These are phyloP conservation scores for Anagrus nilaparvatae DNA, from an alignment of 1,140 invertebrate species.

Conservation along the genomic window DNA sequence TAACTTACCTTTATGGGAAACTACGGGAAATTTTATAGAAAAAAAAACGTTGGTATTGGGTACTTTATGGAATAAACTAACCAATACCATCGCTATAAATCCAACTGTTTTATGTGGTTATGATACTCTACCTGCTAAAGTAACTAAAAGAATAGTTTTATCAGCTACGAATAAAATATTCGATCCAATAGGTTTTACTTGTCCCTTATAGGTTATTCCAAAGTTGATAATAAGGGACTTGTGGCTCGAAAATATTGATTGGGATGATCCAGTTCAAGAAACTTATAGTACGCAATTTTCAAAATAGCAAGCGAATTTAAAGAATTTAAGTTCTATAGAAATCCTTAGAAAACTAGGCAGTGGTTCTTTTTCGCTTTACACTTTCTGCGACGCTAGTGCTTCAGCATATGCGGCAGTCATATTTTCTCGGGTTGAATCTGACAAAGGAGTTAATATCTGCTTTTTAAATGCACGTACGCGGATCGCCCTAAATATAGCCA, in stretches of 20 bases:
- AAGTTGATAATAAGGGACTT: constrained; percentile 23
- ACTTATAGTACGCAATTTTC: constrained; percentile 12
- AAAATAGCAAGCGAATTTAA: constrained; percentile 22
- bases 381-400: too few relatives aligned
- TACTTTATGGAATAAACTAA: constrained; percentile 17
- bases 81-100: constrained; percentile 14
- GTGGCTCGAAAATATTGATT: constrained; percentile 21
- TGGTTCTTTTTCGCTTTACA: too few relatives aligned
- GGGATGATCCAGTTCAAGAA: constrained; percentile 19
- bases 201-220: constrained; percentile 20
- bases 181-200: constrained; percentile 27
- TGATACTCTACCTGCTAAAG: background rate
- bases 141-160: constrained; percentile 19
- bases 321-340: constrained; percentile 22
- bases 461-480: too few relatives aligned
- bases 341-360: too few relatives aligned
- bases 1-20: constrained; percentile 25
- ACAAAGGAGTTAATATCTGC: too few relatives aligned
- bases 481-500: too few relatives aligned
- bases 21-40: background rate
- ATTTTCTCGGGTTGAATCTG: too few relatives aligned
- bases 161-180: constrained; percentile 22
- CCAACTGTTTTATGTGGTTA: background rate
- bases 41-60: constrained; percentile 18
- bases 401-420: constrained; percentile 5